phyloP scores from a whole-genome alignment of 2,888 invertebrate species.

The Urechis unicinctus region DNA sequence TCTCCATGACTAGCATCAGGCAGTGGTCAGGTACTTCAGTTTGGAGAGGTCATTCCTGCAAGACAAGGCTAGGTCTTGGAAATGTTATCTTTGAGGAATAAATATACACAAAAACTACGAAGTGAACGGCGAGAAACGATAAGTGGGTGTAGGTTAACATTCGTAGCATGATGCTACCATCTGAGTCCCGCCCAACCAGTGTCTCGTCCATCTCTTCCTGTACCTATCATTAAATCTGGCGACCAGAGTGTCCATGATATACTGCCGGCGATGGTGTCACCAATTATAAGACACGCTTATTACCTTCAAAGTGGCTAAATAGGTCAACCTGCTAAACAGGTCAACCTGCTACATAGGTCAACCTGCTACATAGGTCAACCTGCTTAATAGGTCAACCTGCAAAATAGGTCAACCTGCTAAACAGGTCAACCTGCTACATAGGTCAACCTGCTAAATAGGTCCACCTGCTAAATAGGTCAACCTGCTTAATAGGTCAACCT shows the following conservation, averaged over 20 bases:
- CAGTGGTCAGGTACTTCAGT: conserved; percentile 32
- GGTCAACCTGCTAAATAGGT: not conserved
- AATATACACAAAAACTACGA: not conserved
- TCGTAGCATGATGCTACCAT: conserved; percentile 17
- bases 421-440: not conserved
- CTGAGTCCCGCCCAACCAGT: conserved; percentile 21
- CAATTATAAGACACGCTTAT: not conserved
- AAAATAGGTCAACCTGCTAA: too few relatives aligned
- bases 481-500: too few relatives aligned
- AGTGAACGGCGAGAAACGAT: not conserved
- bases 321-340: conserved; percentile 30
- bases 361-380: not conserved
- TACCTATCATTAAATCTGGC: conserved; percentile 25
- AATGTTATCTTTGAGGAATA: not conserved
- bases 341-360: conserved; percentile 3
- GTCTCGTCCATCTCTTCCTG: conserved; percentile 30
- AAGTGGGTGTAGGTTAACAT: not conserved
- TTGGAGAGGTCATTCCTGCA: conserved; percentile 33
- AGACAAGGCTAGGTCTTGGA: not conserved
- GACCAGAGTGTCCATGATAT: conserved; percentile 34
- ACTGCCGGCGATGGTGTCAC: conserved; percentile 34
- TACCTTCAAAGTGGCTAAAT: conserved; percentile 27
- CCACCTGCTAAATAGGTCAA: too few relatives aligned
- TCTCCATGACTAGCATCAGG: conserved; percentile 32
- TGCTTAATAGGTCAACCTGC: too few relatives aligned